Conservation (phyloP, 2,797 vertebrate species). For the Zalophus californianus region DNA sequence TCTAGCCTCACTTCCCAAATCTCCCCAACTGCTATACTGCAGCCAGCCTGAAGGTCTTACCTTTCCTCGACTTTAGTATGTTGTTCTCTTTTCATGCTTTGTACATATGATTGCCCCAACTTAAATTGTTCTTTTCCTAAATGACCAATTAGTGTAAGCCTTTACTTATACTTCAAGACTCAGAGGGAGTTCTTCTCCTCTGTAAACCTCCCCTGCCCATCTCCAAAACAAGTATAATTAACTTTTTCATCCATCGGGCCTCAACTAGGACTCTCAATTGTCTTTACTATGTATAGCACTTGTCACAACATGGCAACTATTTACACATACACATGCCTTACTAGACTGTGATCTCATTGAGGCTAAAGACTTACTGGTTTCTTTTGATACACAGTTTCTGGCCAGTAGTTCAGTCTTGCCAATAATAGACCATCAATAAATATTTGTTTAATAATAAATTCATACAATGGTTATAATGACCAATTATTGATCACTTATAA, state of each 20-base stretch:
- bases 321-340: not conserved
- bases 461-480: not conserved
- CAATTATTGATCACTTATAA: not conserved
- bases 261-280: not conserved
- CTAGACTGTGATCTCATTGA: not conserved
- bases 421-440: not conserved
- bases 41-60: not conserved
- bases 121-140: not conserved
- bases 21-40: not conserved
- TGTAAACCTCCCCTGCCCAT: not conserved
- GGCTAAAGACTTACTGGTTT: not conserved
- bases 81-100: not conserved
- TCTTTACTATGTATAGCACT: not conserved
- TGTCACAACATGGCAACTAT: not conserved
- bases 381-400: not conserved
- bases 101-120: not conserved
- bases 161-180: not conserved
- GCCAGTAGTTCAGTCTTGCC: not conserved
- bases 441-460: not conserved
- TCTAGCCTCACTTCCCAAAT: not conserved
- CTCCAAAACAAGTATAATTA: not conserved
- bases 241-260: not conserved
- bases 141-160: not conserved
- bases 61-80: not conserved
- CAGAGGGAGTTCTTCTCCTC: not conserved